Base-by-base conservation (phyloP, 2,888 invertebrate species). In the Cephus rjabovi region DNA sequence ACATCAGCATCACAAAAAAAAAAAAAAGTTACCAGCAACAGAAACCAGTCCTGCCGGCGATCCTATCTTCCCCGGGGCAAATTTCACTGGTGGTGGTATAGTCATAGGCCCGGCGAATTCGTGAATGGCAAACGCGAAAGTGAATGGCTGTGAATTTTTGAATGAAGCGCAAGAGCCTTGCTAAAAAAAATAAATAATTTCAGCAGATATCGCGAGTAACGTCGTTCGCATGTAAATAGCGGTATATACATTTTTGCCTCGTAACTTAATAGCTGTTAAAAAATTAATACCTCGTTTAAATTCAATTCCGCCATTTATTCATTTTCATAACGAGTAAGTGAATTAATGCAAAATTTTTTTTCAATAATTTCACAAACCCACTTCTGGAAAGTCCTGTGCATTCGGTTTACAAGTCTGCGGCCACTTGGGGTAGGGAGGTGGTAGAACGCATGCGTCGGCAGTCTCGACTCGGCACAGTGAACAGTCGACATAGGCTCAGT, bases 401-500 rank as follows among this genome's bases (percentile, higher is more conserved):
- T 56, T 15, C 56, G 0, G 56, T 56, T 56, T 23, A 56, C 23
- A 56, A 56, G 56, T 56, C 56, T 23, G 56, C 56, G 56, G 15
- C 15, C 56, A 56, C 23, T 56, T 23, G 56, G 56, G 56, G 56
- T 56, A 56, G 56, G 56, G 56, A 56, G 56, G 56, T 56, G 56
- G 23, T 56, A 56, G 56, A 56, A 56, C 56, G 56, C 56, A 56
- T 56, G 56, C 56, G 56, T 56, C 56, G 56, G 56, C 56, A 56
- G 56, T 23, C 56, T 23, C 56, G 56, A 23, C 56, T 56, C 56
- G 56, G 56, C 56, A 56, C 56, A 56, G 56, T 56, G 56, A 56
- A 56, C 84, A 86, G 85, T 85, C 86, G 88, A 87, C 87, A 86
- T 85, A 85, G 86, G 88, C 88, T 91, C 91, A 91, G 91, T 91